Conservation (phyloP, 2,888 invertebrate genomes). For the Aplocera efformata region DNA sequence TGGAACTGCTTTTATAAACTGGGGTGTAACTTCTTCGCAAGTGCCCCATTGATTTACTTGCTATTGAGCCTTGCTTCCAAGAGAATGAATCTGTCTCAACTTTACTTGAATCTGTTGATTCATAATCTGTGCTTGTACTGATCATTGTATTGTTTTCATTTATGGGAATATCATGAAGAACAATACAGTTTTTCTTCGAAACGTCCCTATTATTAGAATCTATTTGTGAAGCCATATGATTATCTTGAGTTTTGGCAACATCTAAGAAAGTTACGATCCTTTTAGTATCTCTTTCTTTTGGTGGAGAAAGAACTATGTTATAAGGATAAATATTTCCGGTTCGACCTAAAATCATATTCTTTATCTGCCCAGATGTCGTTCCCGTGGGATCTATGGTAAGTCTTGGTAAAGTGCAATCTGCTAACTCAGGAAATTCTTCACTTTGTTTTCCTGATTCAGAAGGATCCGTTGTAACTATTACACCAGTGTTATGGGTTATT, state of each 20-base stretch:
- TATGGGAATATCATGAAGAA: not conserved
- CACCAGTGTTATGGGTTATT: not conserved
- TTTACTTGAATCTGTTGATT: conserved; percentile 52
- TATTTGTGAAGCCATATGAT: conserved; percentile 28
- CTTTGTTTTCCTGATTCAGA: conserved; percentile 21
- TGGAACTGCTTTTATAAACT: conserved; percentile 43
- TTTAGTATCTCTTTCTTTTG: conserved; percentile 51
- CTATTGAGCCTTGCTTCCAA: conserved; percentile 41
- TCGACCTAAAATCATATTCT: conserved; percentile 65
- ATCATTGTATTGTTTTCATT: conserved; percentile 10
- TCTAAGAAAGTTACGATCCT: conserved; percentile 59
- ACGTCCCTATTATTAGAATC: conserved; percentile 23
- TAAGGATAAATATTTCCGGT: conserved; percentile 64
- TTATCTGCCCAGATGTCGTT: conserved; percentile 45
- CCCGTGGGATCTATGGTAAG: conserved; percentile 40
- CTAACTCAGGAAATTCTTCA: conserved; percentile 60
- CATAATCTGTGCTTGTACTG: conserved; percentile 37
- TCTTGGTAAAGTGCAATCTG: conserved; percentile 53
- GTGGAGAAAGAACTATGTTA: conserved; percentile 65
- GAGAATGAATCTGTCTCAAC: conserved; percentile 50
- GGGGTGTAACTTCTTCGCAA: conserved; percentile 39
- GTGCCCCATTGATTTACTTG: conserved; percentile 29
- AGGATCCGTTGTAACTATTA: conserved; percentile 11
- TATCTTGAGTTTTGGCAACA: conserved; percentile 23
- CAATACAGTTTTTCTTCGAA: conserved; percentile 3